Percentiles rank a stretch among this genome's conserved stretches.
Evolutionary conservation across 2,888 invertebrate species (phyloP).

Genomic region (Napeogenes inachia): DNA sequence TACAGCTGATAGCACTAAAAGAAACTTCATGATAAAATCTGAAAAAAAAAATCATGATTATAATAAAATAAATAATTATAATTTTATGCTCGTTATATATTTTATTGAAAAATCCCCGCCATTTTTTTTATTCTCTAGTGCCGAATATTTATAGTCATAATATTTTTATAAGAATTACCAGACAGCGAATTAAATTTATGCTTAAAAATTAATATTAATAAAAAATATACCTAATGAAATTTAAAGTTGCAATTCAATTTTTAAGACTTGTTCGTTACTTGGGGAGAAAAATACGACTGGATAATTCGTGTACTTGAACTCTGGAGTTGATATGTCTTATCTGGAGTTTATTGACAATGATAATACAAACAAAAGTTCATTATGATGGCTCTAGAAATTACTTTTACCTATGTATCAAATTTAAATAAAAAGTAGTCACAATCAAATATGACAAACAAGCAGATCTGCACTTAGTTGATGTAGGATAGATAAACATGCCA

Average conservation of each 20-base stretch:
- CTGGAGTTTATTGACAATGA: not conserved
- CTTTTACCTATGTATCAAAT: too few relatives aligned
- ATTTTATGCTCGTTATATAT: not conserved
- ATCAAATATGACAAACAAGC: too few relatives aligned
- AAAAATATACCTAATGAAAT: not conserved
- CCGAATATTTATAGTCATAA: too few relatives aligned
- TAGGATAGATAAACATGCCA: too few relatives aligned
- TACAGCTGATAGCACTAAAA: conserved; percentile 39
- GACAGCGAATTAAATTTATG: not conserved
- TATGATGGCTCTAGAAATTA: too few relatives aligned
- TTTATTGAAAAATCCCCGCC: not conserved
- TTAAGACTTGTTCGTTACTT: conserved; percentile 2
- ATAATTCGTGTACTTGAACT: not conserved
- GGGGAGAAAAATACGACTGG: not conserved
- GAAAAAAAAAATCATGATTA: not conserved
- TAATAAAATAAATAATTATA: too few relatives aligned
- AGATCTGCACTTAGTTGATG: too few relatives aligned
- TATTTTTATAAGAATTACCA: too few relatives aligned
- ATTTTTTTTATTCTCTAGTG: too few relatives aligned
- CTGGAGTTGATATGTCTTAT: not conserved
- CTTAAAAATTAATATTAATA: not conserved
- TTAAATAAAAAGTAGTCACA: too few relatives aligned
- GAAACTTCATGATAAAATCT: conserved; percentile 44
- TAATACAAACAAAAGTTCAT: not conserved
- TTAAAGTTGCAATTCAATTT: not conserved